Conservation (phyloP, 2,113 vertebrate species). For the Drymodes brunneopygia region DNA sequence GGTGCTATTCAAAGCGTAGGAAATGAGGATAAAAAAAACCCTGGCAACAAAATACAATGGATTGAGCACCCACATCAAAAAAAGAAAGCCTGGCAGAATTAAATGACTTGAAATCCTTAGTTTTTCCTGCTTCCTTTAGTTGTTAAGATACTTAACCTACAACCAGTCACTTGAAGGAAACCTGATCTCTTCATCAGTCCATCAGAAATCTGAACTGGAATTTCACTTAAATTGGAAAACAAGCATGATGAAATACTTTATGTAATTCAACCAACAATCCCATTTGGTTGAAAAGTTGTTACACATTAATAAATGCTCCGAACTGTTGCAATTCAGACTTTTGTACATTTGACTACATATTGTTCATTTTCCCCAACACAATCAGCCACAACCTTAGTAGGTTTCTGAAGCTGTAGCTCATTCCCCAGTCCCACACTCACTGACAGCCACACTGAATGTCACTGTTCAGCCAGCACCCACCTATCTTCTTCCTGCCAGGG, state of each 20-base stretch:
- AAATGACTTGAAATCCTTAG: not conserved
- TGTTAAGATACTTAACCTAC: not conserved
- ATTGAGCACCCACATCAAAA: not conserved
- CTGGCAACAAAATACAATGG: not conserved
- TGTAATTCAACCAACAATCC: not conserved
- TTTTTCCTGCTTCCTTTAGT: not conserved
- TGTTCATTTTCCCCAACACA: not conserved
- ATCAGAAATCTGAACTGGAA: not conserved
- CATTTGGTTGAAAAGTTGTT: not conserved
- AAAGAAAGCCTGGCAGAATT: not conserved
- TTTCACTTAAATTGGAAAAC: not conserved
- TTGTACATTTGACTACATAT: not conserved
- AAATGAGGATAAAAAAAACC: not conserved
- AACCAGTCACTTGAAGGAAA: not conserved
- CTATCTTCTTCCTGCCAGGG: not conserved
- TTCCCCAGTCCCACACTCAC: not conserved
- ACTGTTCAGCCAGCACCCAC: not conserved
- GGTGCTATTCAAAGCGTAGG: not conserved
- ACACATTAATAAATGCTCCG: not conserved
- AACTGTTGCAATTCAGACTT: not conserved
- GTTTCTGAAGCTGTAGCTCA: not conserved
- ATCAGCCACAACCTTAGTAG: not conserved
- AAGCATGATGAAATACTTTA: not conserved
- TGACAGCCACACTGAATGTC: not conserved
- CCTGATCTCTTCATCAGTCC: not conserved